A percentile compares a stretch with the other conserved stretches of the same genome.
Evolutionary conservation across 2,797 vertebrate genomes (phyloP).

Genomic region (Lepilemur septentrionalis): DNA sequence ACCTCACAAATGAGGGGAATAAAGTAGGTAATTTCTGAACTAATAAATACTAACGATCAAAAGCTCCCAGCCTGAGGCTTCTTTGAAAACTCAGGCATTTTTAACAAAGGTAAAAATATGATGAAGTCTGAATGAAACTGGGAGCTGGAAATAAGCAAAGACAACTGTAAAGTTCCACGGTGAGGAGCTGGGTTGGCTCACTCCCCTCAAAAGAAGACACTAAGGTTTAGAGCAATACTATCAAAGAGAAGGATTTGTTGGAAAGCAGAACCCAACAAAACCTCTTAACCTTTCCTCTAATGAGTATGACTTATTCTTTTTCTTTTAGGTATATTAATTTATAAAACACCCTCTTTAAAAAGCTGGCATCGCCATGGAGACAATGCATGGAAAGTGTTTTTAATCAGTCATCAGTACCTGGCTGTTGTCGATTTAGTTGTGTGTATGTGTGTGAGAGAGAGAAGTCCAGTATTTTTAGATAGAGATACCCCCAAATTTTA

Average conservation of each 20-base stretch:
- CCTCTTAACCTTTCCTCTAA: neutral
- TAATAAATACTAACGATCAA: neutral
- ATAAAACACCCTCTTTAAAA: constrained; percentile 24
- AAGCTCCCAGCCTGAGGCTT: neutral
- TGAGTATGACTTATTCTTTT: neutral
- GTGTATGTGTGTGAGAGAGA: constrained; percentile 18
- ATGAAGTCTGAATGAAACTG: neutral
- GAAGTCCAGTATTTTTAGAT: neutral
- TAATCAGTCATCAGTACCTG: neutral
- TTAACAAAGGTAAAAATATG: neutral
- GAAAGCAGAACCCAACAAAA: neutral
- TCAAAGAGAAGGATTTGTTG: neutral
- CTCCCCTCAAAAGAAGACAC: neutral
- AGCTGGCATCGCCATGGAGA: constrained; percentile 37
- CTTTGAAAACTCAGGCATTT: neutral
- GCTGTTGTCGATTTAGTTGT: neutral
- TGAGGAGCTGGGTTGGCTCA: neutral
- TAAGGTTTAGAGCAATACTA: neutral
- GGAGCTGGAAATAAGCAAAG: neutral
- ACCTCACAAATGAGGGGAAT: neutral
- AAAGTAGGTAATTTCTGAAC: neutral
- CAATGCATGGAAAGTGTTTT: neutral
- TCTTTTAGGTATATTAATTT: constrained; percentile 41
- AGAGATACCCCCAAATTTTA: neutral
- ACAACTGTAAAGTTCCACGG: neutral